phyloP scores from a whole-genome alignment of 2,797 vertebrate genomes.

The Cetoscarus ocellatus region DNA sequence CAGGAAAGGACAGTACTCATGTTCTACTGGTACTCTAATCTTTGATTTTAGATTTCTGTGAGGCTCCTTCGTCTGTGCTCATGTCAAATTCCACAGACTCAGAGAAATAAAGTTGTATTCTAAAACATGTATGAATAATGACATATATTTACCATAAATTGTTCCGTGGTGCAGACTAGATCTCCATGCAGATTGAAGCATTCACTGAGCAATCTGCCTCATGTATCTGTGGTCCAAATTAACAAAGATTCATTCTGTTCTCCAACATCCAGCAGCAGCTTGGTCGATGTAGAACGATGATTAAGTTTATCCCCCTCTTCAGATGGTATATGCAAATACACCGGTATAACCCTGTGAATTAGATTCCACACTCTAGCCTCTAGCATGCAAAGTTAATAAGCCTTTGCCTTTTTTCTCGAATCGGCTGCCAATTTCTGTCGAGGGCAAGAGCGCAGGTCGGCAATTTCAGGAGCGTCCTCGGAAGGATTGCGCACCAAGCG shows the following conservation, averaged over 20 bases:
- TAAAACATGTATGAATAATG: background rate
- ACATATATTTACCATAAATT: conserved; percentile 86
- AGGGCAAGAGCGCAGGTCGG: conserved; percentile 73
- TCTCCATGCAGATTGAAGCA: conserved; percentile 83
- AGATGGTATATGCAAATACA: conserved; percentile 60
- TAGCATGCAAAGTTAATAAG: conserved; percentile 74
- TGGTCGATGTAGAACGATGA: conserved; percentile 67
- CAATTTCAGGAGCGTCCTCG: conserved; percentile 72
- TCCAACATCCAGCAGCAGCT: conserved; percentile 71
- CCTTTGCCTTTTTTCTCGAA: conserved; percentile 62
- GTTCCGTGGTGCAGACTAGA: conserved; percentile 83
- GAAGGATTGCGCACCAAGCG: conserved; percentile 78
- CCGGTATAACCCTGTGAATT: conserved; percentile 64
- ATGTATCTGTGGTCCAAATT: conserved; percentile 73
- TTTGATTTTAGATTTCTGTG: background rate
- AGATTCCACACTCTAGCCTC: conserved; percentile 76
- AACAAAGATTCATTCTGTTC: conserved; percentile 80
- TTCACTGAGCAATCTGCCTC: conserved; percentile 75
- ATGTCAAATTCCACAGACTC: background rate
- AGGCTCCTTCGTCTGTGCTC: conserved; percentile 22
- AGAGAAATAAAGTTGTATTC: conserved; percentile 1
- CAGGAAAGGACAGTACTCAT: conserved; percentile 39
- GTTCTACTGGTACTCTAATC: conserved; percentile 12
- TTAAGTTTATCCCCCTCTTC: conserved; percentile 77
- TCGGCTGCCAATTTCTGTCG: conserved; percentile 68